Conservation (phyloP, 2,113 vertebrate genomes). For the Tragelaphus buxtoni region DNA sequence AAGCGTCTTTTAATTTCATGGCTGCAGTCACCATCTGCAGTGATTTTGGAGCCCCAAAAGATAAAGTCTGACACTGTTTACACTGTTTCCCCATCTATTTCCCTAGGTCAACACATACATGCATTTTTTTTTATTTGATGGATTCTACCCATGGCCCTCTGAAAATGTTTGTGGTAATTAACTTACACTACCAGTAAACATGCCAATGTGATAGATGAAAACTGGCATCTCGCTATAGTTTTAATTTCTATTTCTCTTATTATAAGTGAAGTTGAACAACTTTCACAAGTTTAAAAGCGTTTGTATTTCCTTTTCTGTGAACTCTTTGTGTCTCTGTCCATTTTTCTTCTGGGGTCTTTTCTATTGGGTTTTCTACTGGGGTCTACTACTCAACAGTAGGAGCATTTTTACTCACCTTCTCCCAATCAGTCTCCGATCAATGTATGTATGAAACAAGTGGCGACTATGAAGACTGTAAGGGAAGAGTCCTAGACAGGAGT, state of each 20-base stretch:
- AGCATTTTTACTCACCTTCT: background rate
- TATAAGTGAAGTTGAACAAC: background rate
- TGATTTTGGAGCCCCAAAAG: too few relatives aligned
- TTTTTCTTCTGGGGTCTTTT: background rate
- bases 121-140: background rate
- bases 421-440: background rate
- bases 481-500: background rate
- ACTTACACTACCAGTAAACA: background rate
- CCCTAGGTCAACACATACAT: background rate
- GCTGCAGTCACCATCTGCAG: too few relatives aligned
- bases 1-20: too few relatives aligned
- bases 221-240: background rate
- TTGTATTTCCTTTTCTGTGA: background rate
- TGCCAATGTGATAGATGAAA: background rate
- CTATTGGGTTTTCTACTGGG: too few relatives aligned
- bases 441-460: background rate
- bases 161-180: background rate
- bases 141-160: background rate
- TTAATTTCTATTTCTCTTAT: background rate
- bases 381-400: background rate
- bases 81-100: too few relatives aligned
- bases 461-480: background rate
- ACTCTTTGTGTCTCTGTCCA: background rate
- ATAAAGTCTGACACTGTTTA: too few relatives aligned
- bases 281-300: background rate